A percentile compares a stretch with the other conserved stretches of the same genome.
These are phyloP conservation scores for Collichthys lucidus DNA, from an alignment of 2,113 vertebrate genomes.

Conservation along the genomic window DNA sequence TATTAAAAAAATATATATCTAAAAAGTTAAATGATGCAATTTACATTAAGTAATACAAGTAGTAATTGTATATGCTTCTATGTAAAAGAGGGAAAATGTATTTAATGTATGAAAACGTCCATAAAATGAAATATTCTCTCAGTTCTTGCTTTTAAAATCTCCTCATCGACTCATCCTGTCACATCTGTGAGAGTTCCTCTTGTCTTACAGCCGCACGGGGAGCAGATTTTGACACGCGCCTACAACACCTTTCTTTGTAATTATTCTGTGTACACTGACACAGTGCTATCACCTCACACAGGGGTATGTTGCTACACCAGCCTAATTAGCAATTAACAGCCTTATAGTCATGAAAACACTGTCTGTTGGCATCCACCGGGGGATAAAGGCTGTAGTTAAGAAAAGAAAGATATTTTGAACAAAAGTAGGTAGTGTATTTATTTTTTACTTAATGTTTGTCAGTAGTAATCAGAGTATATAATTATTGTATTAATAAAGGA, in stretches of 20 bases:
- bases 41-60: neutral
- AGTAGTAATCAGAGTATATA: neutral
- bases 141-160: constrained; percentile 1
- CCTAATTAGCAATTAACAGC: constrained; percentile 81
- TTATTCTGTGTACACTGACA: constrained; percentile 75
- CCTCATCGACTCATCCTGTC: constrained; percentile 20
- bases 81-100: neutral
- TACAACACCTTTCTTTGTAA: constrained; percentile 72
- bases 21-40: neutral
- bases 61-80: neutral
- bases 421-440: constrained; percentile 1
- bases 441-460: neutral
- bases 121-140: neutral
- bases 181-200: constrained; percentile 24
- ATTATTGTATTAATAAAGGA: neutral
- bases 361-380: constrained; percentile 52
- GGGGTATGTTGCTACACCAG: constrained; percentile 69
- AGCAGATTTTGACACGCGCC: constrained; percentile 70
- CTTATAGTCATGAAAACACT: constrained; percentile 72
- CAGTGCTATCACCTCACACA: constrained; percentile 69
- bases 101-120: neutral
- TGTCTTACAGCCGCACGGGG: constrained; percentile 37
- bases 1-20: too few relatives aligned
- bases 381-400: constrained; percentile 44
- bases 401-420: constrained; percentile 26